Percentiles rank a stretch among this genome's conserved stretches.
These are phyloP conservation scores for Neopipo cinnamomea DNA, from an alignment of 2,113 vertebrate genomes.

Conservation along the genomic window DNA sequence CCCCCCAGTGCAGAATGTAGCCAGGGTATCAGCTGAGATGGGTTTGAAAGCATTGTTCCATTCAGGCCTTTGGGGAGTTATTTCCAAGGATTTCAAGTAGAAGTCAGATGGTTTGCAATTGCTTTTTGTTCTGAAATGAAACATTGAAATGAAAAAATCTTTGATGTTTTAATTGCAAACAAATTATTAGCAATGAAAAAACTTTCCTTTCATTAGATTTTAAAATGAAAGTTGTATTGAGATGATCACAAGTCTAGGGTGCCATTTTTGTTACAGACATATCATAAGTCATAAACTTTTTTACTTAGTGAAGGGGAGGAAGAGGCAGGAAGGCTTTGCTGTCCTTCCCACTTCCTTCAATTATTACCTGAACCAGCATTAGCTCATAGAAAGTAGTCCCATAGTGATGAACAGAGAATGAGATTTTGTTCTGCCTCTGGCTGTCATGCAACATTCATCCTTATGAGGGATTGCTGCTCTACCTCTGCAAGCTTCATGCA, in stretches of 20 bases:
- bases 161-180: not conserved
- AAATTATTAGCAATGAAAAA: not conserved
- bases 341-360: not conserved
- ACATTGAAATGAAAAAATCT: not conserved
- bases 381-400: not conserved
- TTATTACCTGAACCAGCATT: not conserved
- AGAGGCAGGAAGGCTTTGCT: not conserved
- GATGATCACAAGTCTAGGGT: not conserved
- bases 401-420: not conserved
- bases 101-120: not conserved
- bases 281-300: not conserved
- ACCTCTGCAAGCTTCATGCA: not conserved
- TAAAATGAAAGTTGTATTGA: not conserved
- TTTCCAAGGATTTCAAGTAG: not conserved
- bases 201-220: not conserved
- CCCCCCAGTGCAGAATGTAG: not conserved
- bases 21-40: not conserved
- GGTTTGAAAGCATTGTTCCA: not conserved
- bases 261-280: not conserved
- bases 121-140: not conserved
- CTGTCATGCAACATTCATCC: not conserved
- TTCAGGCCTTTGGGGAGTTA: not conserved
- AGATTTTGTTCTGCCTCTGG: not conserved
- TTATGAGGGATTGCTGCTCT: not conserved
- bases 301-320: not conserved